phyloP scores from a whole-genome alignment of 2,888 invertebrate species.

The Sturmia bella region DNA sequence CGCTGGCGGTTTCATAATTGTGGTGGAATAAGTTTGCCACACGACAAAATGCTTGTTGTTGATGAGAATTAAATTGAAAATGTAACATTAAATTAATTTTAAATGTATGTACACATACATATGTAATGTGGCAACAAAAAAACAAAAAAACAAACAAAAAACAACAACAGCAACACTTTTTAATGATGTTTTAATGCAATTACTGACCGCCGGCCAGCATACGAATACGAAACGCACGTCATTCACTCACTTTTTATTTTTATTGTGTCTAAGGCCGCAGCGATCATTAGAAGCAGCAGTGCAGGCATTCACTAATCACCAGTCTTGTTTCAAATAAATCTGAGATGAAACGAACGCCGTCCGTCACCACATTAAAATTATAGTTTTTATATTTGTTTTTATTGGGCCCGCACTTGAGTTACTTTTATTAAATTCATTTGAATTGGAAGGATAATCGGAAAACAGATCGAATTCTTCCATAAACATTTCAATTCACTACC shows the following conservation, averaged over 20 bases:
- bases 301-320: constrained; percentile 35
- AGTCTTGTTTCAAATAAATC: constrained; percentile 53
- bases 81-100: constrained; percentile 65
- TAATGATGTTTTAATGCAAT: constrained; percentile 64
- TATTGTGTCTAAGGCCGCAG: constrained; percentile 7
- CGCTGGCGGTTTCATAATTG: constrained; percentile 65
- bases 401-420: constrained; percentile 59
- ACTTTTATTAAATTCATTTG: constrained; percentile 17
- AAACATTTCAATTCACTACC: neutral
- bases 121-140: constrained; percentile 28
- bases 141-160: no score
- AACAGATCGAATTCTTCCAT: constrained; percentile 26
- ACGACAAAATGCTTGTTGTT: constrained; percentile 66
- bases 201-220: constrained; percentile 69
- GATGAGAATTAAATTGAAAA: constrained; percentile 63
- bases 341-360: constrained; percentile 28
- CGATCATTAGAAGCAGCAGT: constrained; percentile 17
- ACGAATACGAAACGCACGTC: neutral
- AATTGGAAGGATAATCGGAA: constrained; percentile 17
- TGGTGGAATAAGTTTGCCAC: constrained; percentile 67
- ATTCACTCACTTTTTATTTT: constrained; percentile 2
- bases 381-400: constrained; percentile 25
- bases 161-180: constrained; percentile 46
- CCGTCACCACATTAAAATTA: neutral
- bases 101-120: no score